These are phyloP conservation scores for Metaphire vulgaris DNA, from an alignment of 1,140 invertebrate species.

Conservation along the genomic window DNA sequence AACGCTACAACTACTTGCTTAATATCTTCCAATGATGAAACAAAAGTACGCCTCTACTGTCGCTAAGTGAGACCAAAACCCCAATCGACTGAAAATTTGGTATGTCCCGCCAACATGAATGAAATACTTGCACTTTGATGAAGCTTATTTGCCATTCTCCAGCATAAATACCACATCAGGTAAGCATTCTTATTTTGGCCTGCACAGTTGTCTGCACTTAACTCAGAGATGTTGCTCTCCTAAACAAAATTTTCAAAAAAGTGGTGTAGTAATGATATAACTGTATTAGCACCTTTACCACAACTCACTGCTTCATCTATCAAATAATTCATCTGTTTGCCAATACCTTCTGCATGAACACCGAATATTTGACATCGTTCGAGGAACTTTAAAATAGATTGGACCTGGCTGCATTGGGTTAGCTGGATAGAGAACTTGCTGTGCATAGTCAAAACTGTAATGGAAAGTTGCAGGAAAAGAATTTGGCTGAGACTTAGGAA, in stretches of 20 bases:
- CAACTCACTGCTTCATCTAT: not conserved
- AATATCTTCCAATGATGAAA: constrained; percentile 20
- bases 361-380: constrained; percentile 36
- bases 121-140: constrained; percentile 30
- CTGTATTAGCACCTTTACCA: constrained; percentile 31
- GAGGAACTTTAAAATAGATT: constrained; percentile 32
- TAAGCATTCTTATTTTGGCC: constrained; percentile 38
- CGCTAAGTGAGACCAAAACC: constrained; percentile 36
- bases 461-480: constrained; percentile 6
- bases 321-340: constrained; percentile 6
- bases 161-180: constrained; percentile 35
- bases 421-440: constrained; percentile 32
- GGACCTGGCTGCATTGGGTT: constrained; percentile 33
- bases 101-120: constrained; percentile 36
- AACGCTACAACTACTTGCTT: not conserved
- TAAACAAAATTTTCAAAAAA: constrained; percentile 29
- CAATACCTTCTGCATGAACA: constrained; percentile 30
- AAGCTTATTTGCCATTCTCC: constrained; percentile 31
- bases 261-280: constrained; percentile 29
- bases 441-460: constrained; percentile 34
- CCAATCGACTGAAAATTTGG: constrained; percentile 39
- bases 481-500: not conserved
- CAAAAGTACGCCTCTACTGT: constrained; percentile 24
- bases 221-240: constrained; percentile 26
- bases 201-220: constrained; percentile 36